Evolutionary conservation across 2,888 invertebrate genomes (phyloP), one percentile per base, ranked within the genome.

Genomic region (Pogonocherus hispidulus): DNA sequence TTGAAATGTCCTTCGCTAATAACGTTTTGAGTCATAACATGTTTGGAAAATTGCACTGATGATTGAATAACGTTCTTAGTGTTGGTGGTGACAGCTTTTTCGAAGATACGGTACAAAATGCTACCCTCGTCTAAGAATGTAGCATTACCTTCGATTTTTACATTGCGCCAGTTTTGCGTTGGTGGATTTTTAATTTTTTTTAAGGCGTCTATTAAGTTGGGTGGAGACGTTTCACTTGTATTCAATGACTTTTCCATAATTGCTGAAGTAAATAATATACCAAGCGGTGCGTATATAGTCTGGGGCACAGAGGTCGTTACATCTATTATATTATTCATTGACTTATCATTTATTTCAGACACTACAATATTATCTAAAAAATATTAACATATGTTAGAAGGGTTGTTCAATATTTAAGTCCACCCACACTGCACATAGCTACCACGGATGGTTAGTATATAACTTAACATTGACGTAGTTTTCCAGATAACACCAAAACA

Each of bases 41-140:
- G 73, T 41, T 75, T 63, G 14, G 72, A 62, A 60, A 84, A 79
- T 23, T 62, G 74, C 3, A 83, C 80, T 82, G 78, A 77, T 35
- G 76, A 74, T 16, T 67, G 66, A 35, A 83, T 79, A 11, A 73
- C 60, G 69, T 81, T 80, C 54, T 73, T 68, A 32, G 63, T 60
- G 41, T 76, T 71, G 27, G 54, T 70, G 35, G 74, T 75, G 6
- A 84, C 81, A 8, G 79, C 74, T 37, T 82, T 78, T 14, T 80
- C 69, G 3, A 83, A 74, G 51, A 84, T 76, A 35, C 71, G 63
- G 60, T 66, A 66, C 6, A 84, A 62, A 20, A 72, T 46, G 56
- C 71, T 72, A 19, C 75, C 71, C 16, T 75, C 64, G 49, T 83
- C 81, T 55, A 78, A 56, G 52, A 81, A 62, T 16, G 78, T 77